phyloP scores from a whole-genome alignment of 2,113 vertebrate species.

The Siphamia tubifer region DNA sequence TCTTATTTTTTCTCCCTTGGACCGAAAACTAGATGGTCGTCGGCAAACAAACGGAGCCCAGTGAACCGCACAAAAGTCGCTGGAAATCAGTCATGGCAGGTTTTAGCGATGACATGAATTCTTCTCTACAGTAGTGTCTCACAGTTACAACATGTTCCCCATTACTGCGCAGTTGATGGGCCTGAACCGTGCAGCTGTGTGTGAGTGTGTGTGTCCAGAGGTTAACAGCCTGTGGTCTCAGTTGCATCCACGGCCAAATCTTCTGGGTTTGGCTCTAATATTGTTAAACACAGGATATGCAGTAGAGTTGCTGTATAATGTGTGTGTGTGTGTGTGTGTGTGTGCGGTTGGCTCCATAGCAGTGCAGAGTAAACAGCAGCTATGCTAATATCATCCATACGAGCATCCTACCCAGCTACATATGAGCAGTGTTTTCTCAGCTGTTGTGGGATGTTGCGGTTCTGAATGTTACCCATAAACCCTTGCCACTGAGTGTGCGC shows the following conservation, averaged over 20 bases:
- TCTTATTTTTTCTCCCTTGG: neutral
- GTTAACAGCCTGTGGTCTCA: constrained; percentile 57
- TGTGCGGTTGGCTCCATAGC: constrained; percentile 41
- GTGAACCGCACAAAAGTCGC: neutral
- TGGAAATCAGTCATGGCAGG: constrained; percentile 6
- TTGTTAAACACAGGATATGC: constrained; percentile 52
- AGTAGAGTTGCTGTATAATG: constrained; percentile 34
- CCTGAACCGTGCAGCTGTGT: constrained; percentile 11
- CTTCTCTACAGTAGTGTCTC: constrained; percentile 13
- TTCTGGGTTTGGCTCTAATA: constrained; percentile 61
- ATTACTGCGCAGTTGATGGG: constrained; percentile 26
- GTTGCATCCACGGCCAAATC: constrained; percentile 41
- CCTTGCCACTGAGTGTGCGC: constrained; percentile 31
- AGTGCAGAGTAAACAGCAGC: constrained; percentile 66
- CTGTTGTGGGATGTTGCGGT: constrained; percentile 51
- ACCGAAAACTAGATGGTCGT: neutral
- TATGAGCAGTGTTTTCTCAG: constrained; percentile 67
- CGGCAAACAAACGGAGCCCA: neutral
- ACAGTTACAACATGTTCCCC: constrained; percentile 19
- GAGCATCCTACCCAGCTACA: constrained; percentile 48
- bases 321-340: constrained; percentile 35
- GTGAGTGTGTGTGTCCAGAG: constrained; percentile 28
- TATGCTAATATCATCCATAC: constrained; percentile 61
- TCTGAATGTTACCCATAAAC: constrained; percentile 34
- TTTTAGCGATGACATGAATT: constrained; percentile 18